phyloP scores from a whole-genome alignment of 2,797 vertebrate genomes.

The Neosalanx taihuensis region DNA sequence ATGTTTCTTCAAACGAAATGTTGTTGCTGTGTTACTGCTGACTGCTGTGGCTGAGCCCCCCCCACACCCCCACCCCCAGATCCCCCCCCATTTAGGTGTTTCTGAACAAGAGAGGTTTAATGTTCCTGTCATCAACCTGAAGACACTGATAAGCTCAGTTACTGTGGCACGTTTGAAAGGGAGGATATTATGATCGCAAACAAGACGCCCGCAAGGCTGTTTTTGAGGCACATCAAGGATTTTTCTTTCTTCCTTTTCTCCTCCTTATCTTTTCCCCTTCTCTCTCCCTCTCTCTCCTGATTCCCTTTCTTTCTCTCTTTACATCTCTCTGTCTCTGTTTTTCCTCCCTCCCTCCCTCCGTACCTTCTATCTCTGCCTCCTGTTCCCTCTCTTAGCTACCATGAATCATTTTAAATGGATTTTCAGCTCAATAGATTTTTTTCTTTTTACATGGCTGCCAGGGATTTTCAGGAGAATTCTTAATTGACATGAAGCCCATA shows the following conservation, averaged over 20 bases:
- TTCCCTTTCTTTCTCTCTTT: not conserved
- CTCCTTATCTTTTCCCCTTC: not conserved
- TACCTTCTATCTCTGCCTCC: not conserved
- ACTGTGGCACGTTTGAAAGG: constrained; percentile 5
- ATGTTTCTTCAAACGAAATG: no score
- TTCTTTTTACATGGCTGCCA: not conserved
- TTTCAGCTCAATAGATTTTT: constrained; percentile 28
- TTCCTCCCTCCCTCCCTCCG: not conserved
- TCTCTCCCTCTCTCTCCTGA: not conserved
- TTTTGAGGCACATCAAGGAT: not conserved
- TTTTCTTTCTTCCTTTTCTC: not conserved
- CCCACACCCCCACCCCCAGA: not conserved
- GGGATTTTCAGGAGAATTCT: not conserved
- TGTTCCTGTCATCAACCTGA: constrained; percentile 4
- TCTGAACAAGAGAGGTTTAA: constrained; percentile 7
- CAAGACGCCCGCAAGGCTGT: no score
- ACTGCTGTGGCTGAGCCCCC: not conserved
- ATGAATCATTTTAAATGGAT: constrained; percentile 20
- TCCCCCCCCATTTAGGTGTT: constrained; percentile 24
- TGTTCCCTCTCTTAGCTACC: not conserved
- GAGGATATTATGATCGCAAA: no score
- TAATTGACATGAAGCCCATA: not conserved
- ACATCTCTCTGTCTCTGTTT: not conserved
- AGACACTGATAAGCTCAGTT: constrained; percentile 18
- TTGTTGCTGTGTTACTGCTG: not conserved